These are phyloP conservation scores for Merluccius polli DNA, from an alignment of 2,797 vertebrate genomes.

Conservation along the genomic window DNA sequence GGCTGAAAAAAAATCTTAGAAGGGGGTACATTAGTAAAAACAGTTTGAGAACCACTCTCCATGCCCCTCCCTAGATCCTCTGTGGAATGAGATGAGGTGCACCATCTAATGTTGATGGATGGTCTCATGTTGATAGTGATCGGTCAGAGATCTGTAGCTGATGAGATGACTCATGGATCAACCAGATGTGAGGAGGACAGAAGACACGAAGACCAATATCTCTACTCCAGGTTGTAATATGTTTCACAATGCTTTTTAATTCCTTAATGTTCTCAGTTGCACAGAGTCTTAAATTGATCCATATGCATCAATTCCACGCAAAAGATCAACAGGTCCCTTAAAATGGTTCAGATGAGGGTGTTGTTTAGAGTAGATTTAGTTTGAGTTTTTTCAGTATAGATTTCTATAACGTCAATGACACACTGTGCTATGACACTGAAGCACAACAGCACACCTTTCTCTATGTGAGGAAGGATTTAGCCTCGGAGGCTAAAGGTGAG, in stretches of 20 bases:
- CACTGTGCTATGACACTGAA: not conserved
- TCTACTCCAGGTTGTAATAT: not conserved
- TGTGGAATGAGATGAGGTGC: not conserved
- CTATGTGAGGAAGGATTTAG: not conserved
- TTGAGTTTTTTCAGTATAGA: too few species aligned
- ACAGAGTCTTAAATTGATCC: not conserved
- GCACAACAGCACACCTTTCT: not conserved
- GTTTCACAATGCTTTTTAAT: not conserved
- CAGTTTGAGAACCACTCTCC: too few species aligned
- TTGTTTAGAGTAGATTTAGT: not conserved
- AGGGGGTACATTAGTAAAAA: too few species aligned
- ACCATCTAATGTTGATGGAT: not conserved
- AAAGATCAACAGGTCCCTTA: not conserved
- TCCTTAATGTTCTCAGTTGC: not conserved
- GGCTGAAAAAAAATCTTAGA: too few species aligned
- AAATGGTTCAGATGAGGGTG: not conserved
- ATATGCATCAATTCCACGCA: not conserved
- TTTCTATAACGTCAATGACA: too few species aligned
- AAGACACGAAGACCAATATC: not conserved
- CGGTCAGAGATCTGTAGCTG: not conserved
- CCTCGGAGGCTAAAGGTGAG: not conserved
- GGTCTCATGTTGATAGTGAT: not conserved
- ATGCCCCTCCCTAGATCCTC: not conserved
- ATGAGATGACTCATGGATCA: not conserved
- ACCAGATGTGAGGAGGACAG: not conserved